Conservation (phyloP, 2,113 vertebrate species). For the Takifugu flavidus region DNA sequence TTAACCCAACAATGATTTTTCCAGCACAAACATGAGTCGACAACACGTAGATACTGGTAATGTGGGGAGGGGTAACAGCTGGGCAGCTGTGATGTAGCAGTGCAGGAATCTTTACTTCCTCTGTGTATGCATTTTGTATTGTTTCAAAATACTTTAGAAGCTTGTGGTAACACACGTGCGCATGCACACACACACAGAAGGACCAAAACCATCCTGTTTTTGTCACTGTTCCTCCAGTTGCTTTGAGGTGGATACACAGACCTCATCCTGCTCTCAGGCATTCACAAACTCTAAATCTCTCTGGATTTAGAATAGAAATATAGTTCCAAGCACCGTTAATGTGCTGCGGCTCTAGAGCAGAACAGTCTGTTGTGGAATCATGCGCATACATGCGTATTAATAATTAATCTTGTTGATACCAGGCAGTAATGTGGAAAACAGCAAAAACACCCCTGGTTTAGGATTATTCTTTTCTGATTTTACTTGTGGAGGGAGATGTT, state of each 20-base stretch:
- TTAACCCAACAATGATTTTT: too few species aligned
- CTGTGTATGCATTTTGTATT: slow-evolving; percentile 46
- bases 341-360: background rate
- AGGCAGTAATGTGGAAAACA: too few species aligned
- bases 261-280: background rate
- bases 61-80: slow-evolving; percentile 32
- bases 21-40: too few species aligned
- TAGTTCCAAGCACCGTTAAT: too few species aligned
- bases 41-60: background rate
- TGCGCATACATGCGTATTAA: too few species aligned
- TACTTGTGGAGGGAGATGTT: slow-evolving; percentile 9
- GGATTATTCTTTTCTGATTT: background rate
- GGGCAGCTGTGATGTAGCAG: slow-evolving; percentile 49
- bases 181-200: slow-evolving; percentile 23
- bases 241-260: slow-evolving; percentile 25
- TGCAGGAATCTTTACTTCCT: slow-evolving; percentile 62
- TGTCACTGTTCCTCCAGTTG: slow-evolving; percentile 44
- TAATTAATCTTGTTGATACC: too few species aligned
- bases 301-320: too few species aligned
- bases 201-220: slow-evolving; percentile 59
- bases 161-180: slow-evolving; percentile 4
- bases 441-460: background rate
- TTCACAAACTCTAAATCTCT: slow-evolving; percentile 1
- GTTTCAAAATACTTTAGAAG: slow-evolving; percentile 44
- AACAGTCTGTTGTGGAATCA: background rate